Base-by-base conservation (phyloP, 2,888 invertebrate genomes). In the Malacosoma neustria region DNA sequence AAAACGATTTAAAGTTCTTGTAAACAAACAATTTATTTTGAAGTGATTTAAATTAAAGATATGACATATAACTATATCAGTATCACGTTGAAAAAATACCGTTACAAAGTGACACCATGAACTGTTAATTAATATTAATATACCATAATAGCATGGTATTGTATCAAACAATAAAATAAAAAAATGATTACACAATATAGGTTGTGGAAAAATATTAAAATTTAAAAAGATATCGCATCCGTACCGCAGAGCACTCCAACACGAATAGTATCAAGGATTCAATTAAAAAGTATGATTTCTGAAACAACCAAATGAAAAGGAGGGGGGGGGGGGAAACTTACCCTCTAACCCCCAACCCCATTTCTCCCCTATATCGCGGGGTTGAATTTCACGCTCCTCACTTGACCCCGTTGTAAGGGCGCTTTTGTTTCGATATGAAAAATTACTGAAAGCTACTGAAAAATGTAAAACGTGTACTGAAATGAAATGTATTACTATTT, bases 391-490 rank as follows among this genome's bases (percentile, higher is more conserved):
- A 61, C 57, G 56, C 43, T 49, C 43, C 49, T 48, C 66, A 53
- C 77, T 79, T 72, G 79, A 77, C 79, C 80, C 56, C 60, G 51
- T 74, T 79, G 57, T 48, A 48, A 61, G 65, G 58, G 50, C 59
- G 55, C 77, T 72, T 72, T 81, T 80, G 80, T 80, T 76, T 79
- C 75, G 69, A 79, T 76, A 72, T 73, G 73, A 79, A 74, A 76
- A 72, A 77, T 72, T 72, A 75, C 65, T 57, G 55, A 50, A 54
- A 61, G 45, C 35, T 45, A 36, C 45, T 51, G 53, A 52, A 22
- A 22, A 22, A 22, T 22, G 22, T 4, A 22, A 56, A 59, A 53
- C 51, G 55, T 7, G 22, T 22, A 22, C 22, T 54, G 46, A 40
- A 30, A 34, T 9, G 34, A 40, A 45, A 46, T 48, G 48, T 50